Base-by-base conservation (phyloP, 2,113 vertebrate species). In the Cheirogaleus medius region DNA sequence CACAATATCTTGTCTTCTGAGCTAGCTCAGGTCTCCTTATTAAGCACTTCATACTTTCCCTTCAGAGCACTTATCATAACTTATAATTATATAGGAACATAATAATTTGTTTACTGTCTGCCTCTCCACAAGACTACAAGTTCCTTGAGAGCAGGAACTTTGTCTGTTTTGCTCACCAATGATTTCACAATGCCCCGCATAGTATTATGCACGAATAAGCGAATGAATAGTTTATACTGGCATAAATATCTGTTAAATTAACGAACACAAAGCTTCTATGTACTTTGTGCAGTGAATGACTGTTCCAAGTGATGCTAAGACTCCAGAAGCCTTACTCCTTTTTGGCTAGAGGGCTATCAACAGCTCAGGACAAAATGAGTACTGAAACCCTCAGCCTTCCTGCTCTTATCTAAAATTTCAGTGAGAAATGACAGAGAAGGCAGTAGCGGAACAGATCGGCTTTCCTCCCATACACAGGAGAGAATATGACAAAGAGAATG, bases 401-500 rank as follows among this genome's bases (percentile, higher is more conserved):
- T 64, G 78, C 20, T 54, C n/a, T 68, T 76, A 32, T 96, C 94
- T 97, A 88, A 32, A 47, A 88, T 89, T 78, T 82, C 88, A 66
- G 12, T 32, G 68, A 93, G 64, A 80, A 93, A 17, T 66, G 68
- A 92, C 32, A 78, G 76, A 91, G 90, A 91, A 95, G 69, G 85
- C 63, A 60, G 66, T 56, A n/a, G 71, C 42, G 12, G 20, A 84
- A 86, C 54, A 96, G 96, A 92, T 42, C 23, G 64, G 73, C 78
- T 81, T 49, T 49, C 88, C 68, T 96, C 94, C 94, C 85, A 64
- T 64, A 82, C 42, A 78, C 13, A 96, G 73, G 63, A 85, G 34
- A 90, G n/a, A 90, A 69, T 20, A 34, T 10, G 54, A 58, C 63
- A 93, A 73, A 78, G 73, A 87, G 18, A 73, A 77, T 37, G n/a